A percentile compares a stretch with the other conserved stretches of the same genome.
Conservation (phyloP, 30 jellyfish, hydroid and myxozoan genomes). For the Turritopsis dohrnii region DNA sequence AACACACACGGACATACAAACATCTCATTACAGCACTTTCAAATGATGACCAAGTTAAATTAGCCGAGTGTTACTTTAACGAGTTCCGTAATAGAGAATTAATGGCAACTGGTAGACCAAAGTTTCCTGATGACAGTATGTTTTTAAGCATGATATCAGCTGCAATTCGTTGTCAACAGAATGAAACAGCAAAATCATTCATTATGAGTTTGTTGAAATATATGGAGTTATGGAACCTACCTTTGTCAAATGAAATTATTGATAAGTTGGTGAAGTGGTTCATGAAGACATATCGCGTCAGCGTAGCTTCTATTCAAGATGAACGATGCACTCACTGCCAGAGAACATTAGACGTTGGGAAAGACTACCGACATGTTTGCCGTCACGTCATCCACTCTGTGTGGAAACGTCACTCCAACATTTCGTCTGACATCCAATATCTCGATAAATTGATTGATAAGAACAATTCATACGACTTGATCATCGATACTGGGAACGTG, state of each 20-base stretch:
- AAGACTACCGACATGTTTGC: not conserved
- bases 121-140: not conserved
- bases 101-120: not conserved
- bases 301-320: not conserved
- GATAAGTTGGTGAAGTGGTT: not conserved
- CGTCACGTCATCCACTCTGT: not conserved
- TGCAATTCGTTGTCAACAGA: not conserved
- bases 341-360: not conserved
- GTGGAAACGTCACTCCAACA: not conserved
- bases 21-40: not conserved
- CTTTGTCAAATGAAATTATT: not conserved
- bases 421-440: not conserved
- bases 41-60: not conserved
- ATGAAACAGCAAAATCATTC: not conserved
- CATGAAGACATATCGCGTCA: not conserved
- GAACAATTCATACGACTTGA: not conserved
- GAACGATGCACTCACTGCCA: not conserved
- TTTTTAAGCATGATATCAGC: not conserved
- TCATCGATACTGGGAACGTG: not conserved
- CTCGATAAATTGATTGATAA: not conserved
- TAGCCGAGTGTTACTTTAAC: not conserved
- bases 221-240: not conserved
- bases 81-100: not conserved
- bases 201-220: not conserved
- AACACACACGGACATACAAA: slow-evolving; percentile 1